Evolutionary conservation across 2,113 vertebrate genomes (phyloP).

Genomic region (Hipposideros armiger): DNA sequence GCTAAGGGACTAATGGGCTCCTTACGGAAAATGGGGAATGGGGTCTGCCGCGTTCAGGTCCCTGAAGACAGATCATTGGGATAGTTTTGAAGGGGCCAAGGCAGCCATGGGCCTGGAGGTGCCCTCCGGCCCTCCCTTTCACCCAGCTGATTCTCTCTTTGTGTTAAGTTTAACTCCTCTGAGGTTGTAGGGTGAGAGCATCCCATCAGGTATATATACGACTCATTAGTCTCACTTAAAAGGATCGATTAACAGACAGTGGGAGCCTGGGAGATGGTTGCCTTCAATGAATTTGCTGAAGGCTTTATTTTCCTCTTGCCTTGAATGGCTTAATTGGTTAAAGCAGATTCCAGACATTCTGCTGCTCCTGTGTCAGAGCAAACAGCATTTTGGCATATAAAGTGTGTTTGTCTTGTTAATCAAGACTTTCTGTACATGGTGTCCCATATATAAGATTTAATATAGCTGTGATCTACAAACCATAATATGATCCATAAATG

Average conservation of each 20-base stretch:
- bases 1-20: neutral
- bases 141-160: constrained; percentile 23
- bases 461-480: neutral
- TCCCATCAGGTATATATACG: constrained; percentile 66
- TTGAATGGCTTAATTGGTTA: constrained; percentile 81
- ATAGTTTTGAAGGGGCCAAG: neutral
- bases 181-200: constrained; percentile 61
- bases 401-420: constrained; percentile 37
- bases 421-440: neutral
- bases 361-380: neutral
- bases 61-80: neutral
- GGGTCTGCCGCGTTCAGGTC: neutral
- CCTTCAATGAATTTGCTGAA: constrained; percentile 71
- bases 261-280: constrained; percentile 66
- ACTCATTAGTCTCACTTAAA: constrained; percentile 83
- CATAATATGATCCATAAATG: neutral
- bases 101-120: neutral
- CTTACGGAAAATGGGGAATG: neutral
- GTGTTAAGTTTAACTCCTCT: constrained; percentile 67
- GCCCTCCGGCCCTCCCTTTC: neutral
- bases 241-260: constrained; percentile 77
- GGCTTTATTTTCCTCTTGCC: constrained; percentile 70
- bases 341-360: constrained; percentile 73
- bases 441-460: neutral
- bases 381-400: neutral